These are phyloP conservation scores for Acromyrmex charruanus DNA, from an alignment of 1,140 invertebrate species.

Conservation along the genomic window DNA sequence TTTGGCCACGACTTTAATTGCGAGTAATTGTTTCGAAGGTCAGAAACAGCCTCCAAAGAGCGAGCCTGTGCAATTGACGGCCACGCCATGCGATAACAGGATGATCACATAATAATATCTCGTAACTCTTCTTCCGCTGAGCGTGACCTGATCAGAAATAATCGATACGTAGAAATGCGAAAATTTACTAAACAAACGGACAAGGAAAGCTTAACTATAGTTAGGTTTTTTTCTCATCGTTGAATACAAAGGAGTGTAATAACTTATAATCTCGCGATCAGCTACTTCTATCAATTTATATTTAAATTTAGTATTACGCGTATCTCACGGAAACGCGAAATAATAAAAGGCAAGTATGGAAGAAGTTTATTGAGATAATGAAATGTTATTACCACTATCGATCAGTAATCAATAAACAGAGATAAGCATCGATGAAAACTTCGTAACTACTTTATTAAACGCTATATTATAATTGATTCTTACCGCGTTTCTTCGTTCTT, in stretches of 20 bases:
- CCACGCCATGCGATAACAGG: constrained; percentile 78
- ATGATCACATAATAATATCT: constrained; percentile 69
- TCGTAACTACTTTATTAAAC: constrained; percentile 69
- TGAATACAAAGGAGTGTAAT: constrained; percentile 33
- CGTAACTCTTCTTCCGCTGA: background rate
- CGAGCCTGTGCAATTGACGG: constrained; percentile 80
- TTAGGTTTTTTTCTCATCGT: background rate
- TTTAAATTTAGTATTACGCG: constrained; percentile 28
- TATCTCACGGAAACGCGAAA: background rate
- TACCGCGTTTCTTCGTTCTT: constrained; percentile 51
- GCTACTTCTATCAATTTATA: constrained; percentile 45
- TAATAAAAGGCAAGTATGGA: constrained; percentile 31
- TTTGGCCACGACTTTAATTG: constrained; percentile 82
- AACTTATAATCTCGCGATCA: constrained; percentile 30
- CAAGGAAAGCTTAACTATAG: background rate
- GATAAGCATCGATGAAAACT: constrained; percentile 45
- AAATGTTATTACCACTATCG: constrained; percentile 61
- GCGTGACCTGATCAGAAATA: constrained; percentile 16
- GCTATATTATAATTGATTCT: constrained; percentile 67
- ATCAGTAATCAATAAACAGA: constrained; percentile 67
- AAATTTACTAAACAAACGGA: constrained; percentile 10
- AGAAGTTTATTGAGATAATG: constrained; percentile 48
- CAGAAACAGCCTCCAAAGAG: constrained; percentile 81
- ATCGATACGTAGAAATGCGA: constrained; percentile 20
- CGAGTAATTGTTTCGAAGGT: constrained; percentile 84